phyloP scores from a whole-genome alignment of 1,140 invertebrate species.

The Cydia amplana region DNA sequence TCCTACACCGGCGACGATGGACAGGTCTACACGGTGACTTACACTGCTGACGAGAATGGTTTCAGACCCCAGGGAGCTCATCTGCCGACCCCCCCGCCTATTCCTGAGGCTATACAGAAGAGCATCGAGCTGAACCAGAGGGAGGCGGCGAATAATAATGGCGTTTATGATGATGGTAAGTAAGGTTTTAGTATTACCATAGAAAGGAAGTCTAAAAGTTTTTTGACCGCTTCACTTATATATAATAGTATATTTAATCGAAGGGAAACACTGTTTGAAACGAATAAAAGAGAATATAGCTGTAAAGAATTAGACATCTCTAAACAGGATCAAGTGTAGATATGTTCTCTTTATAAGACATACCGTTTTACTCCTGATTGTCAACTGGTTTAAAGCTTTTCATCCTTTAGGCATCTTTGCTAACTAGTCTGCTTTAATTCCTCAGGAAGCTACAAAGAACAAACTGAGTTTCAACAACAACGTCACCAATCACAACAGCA shows the following conservation, averaged over 20 bases:
- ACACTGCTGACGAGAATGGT: slow-evolving; percentile 79
- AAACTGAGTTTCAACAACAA: not conserved
- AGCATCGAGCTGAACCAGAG: slow-evolving; percentile 80
- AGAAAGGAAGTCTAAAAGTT: too few relatives aligned
- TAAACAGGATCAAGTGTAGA: too few relatives aligned
- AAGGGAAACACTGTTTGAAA: too few relatives aligned
- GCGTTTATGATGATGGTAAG: slow-evolving; percentile 66
- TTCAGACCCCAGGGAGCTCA: slow-evolving; percentile 83
- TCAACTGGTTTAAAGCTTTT: too few relatives aligned
- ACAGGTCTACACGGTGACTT: slow-evolving; percentile 80
- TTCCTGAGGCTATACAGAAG: slow-evolving; percentile 82
- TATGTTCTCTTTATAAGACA: too few relatives aligned
- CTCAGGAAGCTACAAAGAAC: slow-evolving; percentile 28
- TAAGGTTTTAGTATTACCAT: too few relatives aligned
- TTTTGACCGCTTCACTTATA: too few relatives aligned
- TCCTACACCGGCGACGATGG: slow-evolving; percentile 84
- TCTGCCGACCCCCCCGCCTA: slow-evolving; percentile 84
- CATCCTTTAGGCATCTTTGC: too few relatives aligned
- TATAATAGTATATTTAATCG: too few relatives aligned
- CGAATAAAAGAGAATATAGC: too few relatives aligned
- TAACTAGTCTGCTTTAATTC: not conserved
- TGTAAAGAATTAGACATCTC: too few relatives aligned
- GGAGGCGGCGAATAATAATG: slow-evolving; percentile 55
- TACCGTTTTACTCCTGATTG: too few relatives aligned
- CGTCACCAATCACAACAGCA: not conserved